Percentiles rank a stretch among this genome's conserved stretches.
These are phyloP conservation scores for Lagocephalus sceleratus DNA, from an alignment of 2,797 vertebrate genomes.

Conservation along the genomic window DNA sequence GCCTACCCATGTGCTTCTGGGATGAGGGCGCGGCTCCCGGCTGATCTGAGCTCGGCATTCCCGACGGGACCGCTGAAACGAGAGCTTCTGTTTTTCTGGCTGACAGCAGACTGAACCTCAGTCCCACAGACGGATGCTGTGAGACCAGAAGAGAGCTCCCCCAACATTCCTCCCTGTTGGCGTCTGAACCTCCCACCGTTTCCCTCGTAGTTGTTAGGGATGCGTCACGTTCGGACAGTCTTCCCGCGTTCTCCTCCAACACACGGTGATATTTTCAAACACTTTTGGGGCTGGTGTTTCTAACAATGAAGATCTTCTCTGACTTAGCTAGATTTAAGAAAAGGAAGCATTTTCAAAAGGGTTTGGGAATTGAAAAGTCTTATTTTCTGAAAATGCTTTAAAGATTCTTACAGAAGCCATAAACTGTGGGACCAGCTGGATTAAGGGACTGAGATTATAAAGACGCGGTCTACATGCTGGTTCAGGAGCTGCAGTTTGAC, in stretches of 20 bases:
- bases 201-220: conserved; percentile 14
- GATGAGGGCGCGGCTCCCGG: background rate
- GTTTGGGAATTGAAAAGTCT: conserved; percentile 24
- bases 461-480: background rate
- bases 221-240: background rate
- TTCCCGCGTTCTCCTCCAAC: conserved; percentile 28
- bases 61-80: background rate
- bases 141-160: no score
- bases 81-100: conserved; percentile 5
- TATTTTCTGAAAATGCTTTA: conserved; percentile 43
- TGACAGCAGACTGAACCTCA: conserved; percentile 1
- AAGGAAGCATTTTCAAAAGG: conserved; percentile 46
- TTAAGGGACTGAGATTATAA: no score
- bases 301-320: conserved; percentile 52
- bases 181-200: conserved; percentile 19
- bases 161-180: conserved; percentile 3
- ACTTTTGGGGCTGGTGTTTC: conserved; percentile 61
- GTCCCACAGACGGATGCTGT: background rate
- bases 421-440: conserved; percentile 16
- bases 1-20: conserved; percentile 8
- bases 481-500: background rate
- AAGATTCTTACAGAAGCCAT: conserved; percentile 66
- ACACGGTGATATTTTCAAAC: conserved; percentile 53
- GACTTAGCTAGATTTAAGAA: conserved; percentile 61
- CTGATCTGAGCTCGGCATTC: background rate